Base-by-base conservation (phyloP, 2,113 vertebrate genomes). In the Emydura subglobosa region DNA sequence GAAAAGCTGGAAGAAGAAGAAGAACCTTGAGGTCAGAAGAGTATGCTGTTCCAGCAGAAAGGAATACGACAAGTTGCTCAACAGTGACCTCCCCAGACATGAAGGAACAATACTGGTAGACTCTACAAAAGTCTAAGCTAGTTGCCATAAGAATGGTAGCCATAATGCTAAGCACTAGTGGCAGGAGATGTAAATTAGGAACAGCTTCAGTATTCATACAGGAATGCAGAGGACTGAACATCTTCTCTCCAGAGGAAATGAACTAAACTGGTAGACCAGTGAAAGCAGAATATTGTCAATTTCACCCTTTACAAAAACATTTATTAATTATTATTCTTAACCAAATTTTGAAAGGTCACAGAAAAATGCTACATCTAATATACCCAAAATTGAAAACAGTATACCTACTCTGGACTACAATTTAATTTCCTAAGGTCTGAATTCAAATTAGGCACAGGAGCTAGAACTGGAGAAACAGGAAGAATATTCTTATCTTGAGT, bases 331-430 rank as follows among this genome's bases (percentile, higher is more conserved):
- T 9, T 61, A 3, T 82, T 80, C 12, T 44, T 78, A 78, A 78
- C 42, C 3, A 93, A 80, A 49, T 90, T 59, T 88, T 81, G 25
- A 76, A 6, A 51, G 65, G 5, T 42, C 25, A 85, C 16, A 57
- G 42, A 90, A 80, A 92, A 87, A 55, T 3, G 0, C 9, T 59
- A 83, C 57, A 49, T 19, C 10, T 83, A 10, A 44, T 87, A 49
- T 78, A 88, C 55, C 34, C n/a, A 85, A 83, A 68, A 89, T 39
- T 74, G n/a, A n/a, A 85, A 51, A 89, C 72, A 80, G 59, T 88
- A 96, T 86, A 98, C 99, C 98, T 98, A 99, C 99, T 99, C 99
- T 51, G 99, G 99, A 96, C 98, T 99, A 97, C 99, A 99, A 98
- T 99, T 99, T 97, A 99, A 97, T 95, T 99, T 99, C 96, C 97